Conservation (phyloP, 23 tunicate genomes). For the Clavelina lepadiformis region DNA sequence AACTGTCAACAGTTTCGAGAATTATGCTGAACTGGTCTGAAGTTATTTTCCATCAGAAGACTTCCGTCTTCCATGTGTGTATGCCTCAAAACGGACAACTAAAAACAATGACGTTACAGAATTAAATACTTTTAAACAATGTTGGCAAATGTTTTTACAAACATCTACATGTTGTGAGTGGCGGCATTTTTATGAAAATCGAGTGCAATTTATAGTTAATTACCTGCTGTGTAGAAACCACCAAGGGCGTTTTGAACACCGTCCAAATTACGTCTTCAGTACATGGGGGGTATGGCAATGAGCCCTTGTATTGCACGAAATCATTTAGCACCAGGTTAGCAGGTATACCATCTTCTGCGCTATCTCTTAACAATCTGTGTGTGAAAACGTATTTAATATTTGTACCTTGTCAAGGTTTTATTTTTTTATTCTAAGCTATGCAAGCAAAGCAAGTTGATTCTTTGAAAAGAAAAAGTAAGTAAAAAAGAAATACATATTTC, state of each 20-base stretch:
- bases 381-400: too few species aligned
- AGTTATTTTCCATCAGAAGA: neutral
- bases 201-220: neutral
- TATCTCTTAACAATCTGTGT: neutral
- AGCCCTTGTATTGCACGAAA: conserved; percentile 23
- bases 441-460: too few species aligned
- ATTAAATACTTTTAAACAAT: neutral
- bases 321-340: neutral
- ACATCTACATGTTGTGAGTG: too few species aligned
- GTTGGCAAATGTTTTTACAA: too few species aligned
- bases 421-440: too few species aligned
- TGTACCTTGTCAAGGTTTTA: too few species aligned
- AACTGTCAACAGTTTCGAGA: too few species aligned
- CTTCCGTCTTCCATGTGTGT: neutral
- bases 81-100: neutral
- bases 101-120: neutral
- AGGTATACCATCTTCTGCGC: neutral
- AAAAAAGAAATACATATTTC: too few species aligned
- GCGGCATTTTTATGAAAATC: neutral
- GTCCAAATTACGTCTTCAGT: conserved; percentile 41
- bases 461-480: too few species aligned
- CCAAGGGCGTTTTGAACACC: conserved; percentile 14
- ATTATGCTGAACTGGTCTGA: conserved; percentile 6
- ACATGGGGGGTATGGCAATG: conserved; percentile 47
- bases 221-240: conserved; percentile 21